Base-by-base conservation (phyloP, 2,113 vertebrate species). In the Lynx canadensis region DNA sequence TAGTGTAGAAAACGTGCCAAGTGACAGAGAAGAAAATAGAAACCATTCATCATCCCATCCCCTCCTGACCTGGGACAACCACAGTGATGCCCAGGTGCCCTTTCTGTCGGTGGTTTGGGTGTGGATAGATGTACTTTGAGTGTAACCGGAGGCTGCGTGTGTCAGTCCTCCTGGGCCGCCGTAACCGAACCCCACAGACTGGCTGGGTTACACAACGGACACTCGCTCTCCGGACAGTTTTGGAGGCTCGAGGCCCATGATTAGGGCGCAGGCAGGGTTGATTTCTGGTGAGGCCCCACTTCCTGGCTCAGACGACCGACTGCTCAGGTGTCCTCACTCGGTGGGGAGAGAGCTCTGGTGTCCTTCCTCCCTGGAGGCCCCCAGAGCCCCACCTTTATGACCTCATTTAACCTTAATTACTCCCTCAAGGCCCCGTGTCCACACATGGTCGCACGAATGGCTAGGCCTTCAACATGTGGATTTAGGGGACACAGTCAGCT, bases 311-410 rank as follows among this genome's bases (percentile, higher is more conserved):
- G 48, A 31, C 31, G 36, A 45, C 45, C 21, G 2, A 0, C 19
- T 60, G 74, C 55, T 60, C 29, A 33, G 36, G 36, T 7, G 31
- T 78, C 31, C 31, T 25, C 57, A 7, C 31, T 0, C n/a, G 21
- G 60, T 1, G 7, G 7, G 23, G 52, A 63, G 38, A 31, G 3
- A 45, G 13, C 33, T 19, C 66, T 0, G 1, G 33, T 4, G 3
- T 71, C 84, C 1, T 19, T 87, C 65, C 45, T 55, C 66, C 21
- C 23, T 71, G 4, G 25, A 1, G 3, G 9, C 10, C 71, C 10
- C 71, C 50, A 69, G 45, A 9, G 66, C 86, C 50, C 86, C 21
- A 25, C 19, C 52, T 55, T 48, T 73, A 33, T 11, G 38, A 48
- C 55, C 73, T 65, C 31, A 1, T 45, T 76, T 10, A 78, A 36